Conservation (phyloP, 2,797 vertebrate genomes). For the Chloroceryle inda region DNA sequence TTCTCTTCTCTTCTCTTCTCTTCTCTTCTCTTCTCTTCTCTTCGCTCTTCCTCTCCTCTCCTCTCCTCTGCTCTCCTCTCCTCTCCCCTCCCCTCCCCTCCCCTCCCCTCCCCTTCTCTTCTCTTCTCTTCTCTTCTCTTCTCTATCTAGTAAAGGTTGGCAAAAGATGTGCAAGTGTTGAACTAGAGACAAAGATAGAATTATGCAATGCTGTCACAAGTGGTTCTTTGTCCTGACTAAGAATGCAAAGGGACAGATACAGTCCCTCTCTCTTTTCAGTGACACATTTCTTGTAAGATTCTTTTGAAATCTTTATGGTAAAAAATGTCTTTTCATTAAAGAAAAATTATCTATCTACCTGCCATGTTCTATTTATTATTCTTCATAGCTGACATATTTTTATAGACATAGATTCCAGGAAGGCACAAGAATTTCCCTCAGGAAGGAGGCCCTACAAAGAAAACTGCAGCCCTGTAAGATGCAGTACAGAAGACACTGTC, state of each 20-base stretch:
- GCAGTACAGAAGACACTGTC: not conserved
- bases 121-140: not conserved
- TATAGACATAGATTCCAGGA: not conserved
- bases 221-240: not conserved
- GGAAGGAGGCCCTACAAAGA: not conserved
- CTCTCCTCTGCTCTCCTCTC: not conserved
- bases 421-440: not conserved
- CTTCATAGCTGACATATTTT: not conserved
- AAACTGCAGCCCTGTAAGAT: not conserved
- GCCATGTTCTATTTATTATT: not conserved
- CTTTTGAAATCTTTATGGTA: not conserved
- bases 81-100: not conserved
- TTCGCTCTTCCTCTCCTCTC: not conserved
- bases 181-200: not conserved
- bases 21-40: not conserved
- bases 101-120: not conserved
- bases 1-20: not conserved
- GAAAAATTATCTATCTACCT: not conserved
- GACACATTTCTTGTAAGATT: not conserved
- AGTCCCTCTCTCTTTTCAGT: not conserved
- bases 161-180: not conserved
- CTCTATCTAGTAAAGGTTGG: not conserved
- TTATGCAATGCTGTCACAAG: not conserved
- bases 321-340: not conserved
- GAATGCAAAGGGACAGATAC: not conserved